phyloP scores from a whole-genome alignment of 1,140 invertebrate genomes.

The Dinothrombium tinctorium region DNA sequence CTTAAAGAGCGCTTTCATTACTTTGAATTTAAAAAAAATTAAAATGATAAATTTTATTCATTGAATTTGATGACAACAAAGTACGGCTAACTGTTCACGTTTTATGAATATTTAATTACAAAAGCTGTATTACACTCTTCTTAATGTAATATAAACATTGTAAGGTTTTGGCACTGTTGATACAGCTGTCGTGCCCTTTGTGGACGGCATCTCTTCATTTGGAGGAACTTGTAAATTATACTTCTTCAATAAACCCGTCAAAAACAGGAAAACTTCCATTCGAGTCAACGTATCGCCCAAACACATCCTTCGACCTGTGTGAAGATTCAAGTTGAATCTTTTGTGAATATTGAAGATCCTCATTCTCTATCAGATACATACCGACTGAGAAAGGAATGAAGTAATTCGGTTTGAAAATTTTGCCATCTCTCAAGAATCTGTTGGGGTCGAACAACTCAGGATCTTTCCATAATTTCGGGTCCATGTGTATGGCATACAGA shows the following conservation, averaged over 20 bases:
- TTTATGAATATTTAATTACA: no score
- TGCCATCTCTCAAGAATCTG: background rate
- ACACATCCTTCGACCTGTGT: slow-evolving; percentile 52
- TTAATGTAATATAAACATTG: no score
- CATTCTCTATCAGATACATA: slow-evolving; percentile 15
- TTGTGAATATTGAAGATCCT: background rate
- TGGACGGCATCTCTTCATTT: no score
- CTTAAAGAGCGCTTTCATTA: no score
- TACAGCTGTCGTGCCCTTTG: no score
- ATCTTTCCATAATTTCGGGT: slow-evolving; percentile 55
- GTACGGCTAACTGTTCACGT: no score
- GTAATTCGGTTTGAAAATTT: slow-evolving; percentile 39
- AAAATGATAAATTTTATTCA: no score
- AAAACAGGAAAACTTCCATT: slow-evolving; percentile 76
- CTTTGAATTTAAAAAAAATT: no score
- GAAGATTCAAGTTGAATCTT: slow-evolving; percentile 9
- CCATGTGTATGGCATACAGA: slow-evolving; percentile 64
- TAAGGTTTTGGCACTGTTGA: no score
- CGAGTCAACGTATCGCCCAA: slow-evolving; percentile 63
- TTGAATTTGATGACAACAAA: no score
- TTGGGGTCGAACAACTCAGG: slow-evolving; percentile 41
- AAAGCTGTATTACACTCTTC: no score
- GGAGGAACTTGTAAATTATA: no score
- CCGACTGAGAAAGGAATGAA: slow-evolving; percentile 77
- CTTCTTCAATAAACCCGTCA: slow-evolving; percentile 53